Conservation (phyloP, 1,140 invertebrate species). For the Lordiphosa clarofinis region DNA sequence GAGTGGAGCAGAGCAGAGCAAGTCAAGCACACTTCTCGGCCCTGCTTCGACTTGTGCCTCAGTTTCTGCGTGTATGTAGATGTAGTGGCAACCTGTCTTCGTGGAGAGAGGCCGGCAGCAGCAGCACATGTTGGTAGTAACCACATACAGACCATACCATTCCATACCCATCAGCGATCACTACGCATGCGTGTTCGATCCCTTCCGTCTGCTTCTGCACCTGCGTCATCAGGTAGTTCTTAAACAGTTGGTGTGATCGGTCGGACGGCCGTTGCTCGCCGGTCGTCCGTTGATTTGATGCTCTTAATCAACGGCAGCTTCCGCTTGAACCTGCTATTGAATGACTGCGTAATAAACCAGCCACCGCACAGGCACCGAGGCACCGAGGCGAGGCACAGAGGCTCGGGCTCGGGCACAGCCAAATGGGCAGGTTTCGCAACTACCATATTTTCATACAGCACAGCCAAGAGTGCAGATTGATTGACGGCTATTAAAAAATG, state of each 20-base stretch:
- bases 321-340: slow-evolving; percentile 20
- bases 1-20: too few species aligned
- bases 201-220: slow-evolving; percentile 4
- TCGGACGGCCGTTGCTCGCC: neutral
- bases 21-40: too few species aligned
- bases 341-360: slow-evolving; percentile 19
- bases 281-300: slow-evolving; percentile 3
- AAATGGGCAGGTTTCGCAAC: slow-evolving; percentile 20
- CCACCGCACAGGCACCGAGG: slow-evolving; percentile 5
- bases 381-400: too few species aligned
- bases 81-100: too few species aligned
- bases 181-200: slow-evolving; percentile 2
- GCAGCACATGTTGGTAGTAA: neutral
- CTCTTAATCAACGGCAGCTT: slow-evolving; percentile 20
- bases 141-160: neutral
- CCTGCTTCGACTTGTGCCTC: neutral
- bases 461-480: slow-evolving; percentile 12
- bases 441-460: slow-evolving; percentile 20
- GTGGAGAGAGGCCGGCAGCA: too few species aligned
- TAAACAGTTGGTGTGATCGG: slow-evolving; percentile 9
- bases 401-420: too few species aligned
- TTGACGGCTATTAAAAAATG: slow-evolving; percentile 15
- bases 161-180: too few species aligned
- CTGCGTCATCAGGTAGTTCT: slow-evolving; percentile 1
- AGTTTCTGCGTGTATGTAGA: slow-evolving; percentile 1